Conservation (phyloP, 2,888 invertebrate genomes). For the Germaria angustata region DNA sequence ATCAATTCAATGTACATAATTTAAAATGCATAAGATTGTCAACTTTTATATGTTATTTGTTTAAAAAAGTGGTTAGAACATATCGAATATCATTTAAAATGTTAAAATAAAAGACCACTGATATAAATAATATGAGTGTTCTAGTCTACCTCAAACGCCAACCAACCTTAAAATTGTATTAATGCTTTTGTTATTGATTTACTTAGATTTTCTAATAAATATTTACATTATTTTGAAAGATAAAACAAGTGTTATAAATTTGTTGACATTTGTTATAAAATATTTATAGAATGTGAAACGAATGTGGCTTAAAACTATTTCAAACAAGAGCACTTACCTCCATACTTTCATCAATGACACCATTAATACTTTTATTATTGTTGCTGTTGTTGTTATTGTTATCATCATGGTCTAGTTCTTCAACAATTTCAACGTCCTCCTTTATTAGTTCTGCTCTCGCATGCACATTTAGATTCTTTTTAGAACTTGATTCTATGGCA, state of each 20-base stretch:
- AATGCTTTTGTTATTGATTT: background rate
- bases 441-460: conserved; percentile 1
- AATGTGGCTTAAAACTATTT: background rate
- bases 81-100: conserved; percentile 24
- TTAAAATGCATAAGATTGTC: background rate
- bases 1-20: background rate
- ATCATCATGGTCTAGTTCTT: conserved; percentile 19
- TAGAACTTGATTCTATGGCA: background rate
- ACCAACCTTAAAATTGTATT: conserved; percentile 16
- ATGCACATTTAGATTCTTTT: conserved; percentile 17
- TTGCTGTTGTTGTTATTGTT: conserved; percentile 24
- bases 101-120: background rate
- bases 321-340: conserved; percentile 74
- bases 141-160: background rate
- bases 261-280: background rate
- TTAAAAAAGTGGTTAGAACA: background rate
- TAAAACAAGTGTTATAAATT: conserved; percentile 10
- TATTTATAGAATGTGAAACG: background rate
- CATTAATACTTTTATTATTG: conserved; percentile 68
- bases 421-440: conserved; percentile 47
- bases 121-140: background rate
- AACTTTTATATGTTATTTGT: conserved; percentile 12
- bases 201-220: too few relatives aligned
- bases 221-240: background rate
- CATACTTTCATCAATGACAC: conserved; percentile 78